Evolutionary conservation across 2,888 invertebrate genomes (phyloP), one percentile per base, ranked within the genome.

Genomic region (Eulithis testata): DNA sequence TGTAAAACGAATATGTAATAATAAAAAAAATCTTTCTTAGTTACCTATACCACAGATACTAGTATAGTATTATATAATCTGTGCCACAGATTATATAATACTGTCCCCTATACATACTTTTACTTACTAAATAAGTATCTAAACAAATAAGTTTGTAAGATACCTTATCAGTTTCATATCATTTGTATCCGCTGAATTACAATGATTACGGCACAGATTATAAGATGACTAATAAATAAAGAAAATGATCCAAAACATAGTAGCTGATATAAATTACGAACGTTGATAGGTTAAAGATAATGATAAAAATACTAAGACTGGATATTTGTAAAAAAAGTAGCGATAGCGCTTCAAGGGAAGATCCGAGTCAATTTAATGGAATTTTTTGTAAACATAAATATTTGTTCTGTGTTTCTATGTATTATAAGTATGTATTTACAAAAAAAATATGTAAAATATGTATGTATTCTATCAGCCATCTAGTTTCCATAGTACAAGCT

Each of bases 81-180:
- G n/a, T n/a, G n/a, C n/a, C n/a, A n/a, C n/a, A n/a, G n/a, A n/a
- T n/a, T n/a, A n/a, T n/a, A n/a, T n/a, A n/a, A n/a, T n/a, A n/a
- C n/a, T n/a, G n/a, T n/a, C n/a, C n/a, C n/a, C n/a, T n/a, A n/a
- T n/a, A 12, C 14, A 5, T 47, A 14, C 14, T 47, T 45, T n/a
- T n/a, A 45, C 31, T 31, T 31, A 6, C 31, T 31, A 31, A 31
- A 31, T 5, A 31, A 31, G 6, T 5, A 31, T 6, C 31, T 5
- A 31, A 31, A 31, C 31, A 6, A 31, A 31, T 31, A 31, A 6
- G 47, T 47, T 14, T 21, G 44, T 51, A 44, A 21, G 31, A 4
- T 31, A 31, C 31, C 31, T 6, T 40, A 62, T 56, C 55, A 55
- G 11, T 62, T 21, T 14, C 40, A 51, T 57, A 63, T 63, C 63